Evolutionary conservation across 2,888 invertebrate species (phyloP).

Genomic region (Perizoma flavofasciatum): DNA sequence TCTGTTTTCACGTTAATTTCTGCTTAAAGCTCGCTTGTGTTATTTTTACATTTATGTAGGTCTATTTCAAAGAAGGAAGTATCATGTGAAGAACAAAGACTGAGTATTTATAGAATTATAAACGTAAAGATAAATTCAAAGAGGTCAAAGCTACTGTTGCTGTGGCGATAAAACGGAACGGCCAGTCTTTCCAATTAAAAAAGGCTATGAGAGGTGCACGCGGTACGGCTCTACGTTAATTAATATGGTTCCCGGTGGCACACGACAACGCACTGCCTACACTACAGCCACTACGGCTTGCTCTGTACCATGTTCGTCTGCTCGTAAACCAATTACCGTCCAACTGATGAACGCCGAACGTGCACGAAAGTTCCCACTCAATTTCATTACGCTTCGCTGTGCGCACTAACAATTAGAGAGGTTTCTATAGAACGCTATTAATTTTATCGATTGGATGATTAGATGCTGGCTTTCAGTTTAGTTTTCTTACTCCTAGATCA

Average conservation of each 20-base stretch:
- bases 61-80: slow-evolving; percentile 19
- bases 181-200: slow-evolving; percentile 63
- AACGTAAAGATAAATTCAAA: slow-evolving; percentile 22
- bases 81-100: slow-evolving; percentile 15
- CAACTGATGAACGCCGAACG: slow-evolving; percentile 68
- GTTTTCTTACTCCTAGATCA: slow-evolving; percentile 18
- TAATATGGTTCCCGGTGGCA: slow-evolving; percentile 65
- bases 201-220: slow-evolving; percentile 36
- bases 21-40: slow-evolving; percentile 12
- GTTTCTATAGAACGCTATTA: slow-evolving; percentile 59
- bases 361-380: slow-evolving; percentile 70
- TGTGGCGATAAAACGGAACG: slow-evolving; percentile 50
- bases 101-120: slow-evolving; percentile 16
- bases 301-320: slow-evolving; percentile 56
- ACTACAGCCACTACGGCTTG: slow-evolving; percentile 13
- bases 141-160: slow-evolving; percentile 37
- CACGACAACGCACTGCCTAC: slow-evolving; percentile 57
- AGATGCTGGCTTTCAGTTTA: slow-evolving; percentile 30
- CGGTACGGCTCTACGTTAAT: slow-evolving; percentile 64
- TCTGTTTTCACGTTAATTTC: slow-evolving; percentile 15
- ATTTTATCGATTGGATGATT: slow-evolving; percentile 53
- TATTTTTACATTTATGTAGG: slow-evolving; percentile 10
- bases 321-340: slow-evolving; percentile 75
- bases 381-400: slow-evolving; percentile 68
- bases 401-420: slow-evolving; percentile 64